Percentiles rank a stretch among this genome's conserved stretches.
Conservation (phyloP, 2,113 vertebrate genomes). For the Nesoenas mayeri region DNA sequence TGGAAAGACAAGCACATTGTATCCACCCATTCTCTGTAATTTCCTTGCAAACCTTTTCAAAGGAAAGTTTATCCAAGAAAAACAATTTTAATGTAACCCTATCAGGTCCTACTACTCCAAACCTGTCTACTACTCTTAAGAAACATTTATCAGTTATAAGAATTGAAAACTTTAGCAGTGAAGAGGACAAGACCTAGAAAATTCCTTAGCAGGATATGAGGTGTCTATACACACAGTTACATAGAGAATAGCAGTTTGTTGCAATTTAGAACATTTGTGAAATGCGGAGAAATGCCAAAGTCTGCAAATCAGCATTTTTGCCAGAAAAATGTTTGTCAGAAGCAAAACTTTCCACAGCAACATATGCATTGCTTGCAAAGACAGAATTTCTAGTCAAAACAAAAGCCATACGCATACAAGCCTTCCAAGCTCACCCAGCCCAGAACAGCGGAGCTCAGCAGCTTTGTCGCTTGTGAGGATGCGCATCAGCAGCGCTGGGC, state of each 20-base stretch:
- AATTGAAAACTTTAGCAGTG: neutral
- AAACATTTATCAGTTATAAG: neutral
- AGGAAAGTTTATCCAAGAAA: neutral
- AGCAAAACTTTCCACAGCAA: neutral
- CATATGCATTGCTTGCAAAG: neutral
- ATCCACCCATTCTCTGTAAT: neutral
- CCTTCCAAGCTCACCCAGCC: neutral
- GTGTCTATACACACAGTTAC: neutral
- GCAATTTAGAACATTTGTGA: slow-evolving; percentile 11
- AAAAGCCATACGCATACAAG: neutral
- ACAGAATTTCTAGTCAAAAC: neutral
- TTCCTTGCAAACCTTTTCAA: neutral
- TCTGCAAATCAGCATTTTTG: neutral
- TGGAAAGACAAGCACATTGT: neutral
- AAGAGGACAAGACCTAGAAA: neutral
- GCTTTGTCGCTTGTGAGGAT: fast-evolving
- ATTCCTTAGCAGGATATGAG: neutral
- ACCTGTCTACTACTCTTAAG: neutral
- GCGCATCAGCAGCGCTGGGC: fast-evolving
- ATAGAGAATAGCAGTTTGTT: neutral
- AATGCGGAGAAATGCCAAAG: neutral
- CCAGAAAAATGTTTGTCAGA: slow-evolving; percentile 15
- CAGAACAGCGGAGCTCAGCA: neutral
- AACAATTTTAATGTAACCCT: neutral
- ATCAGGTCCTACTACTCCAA: neutral